A percentile compares a stretch with the other conserved stretches of the same genome.
These are phyloP conservation scores for Chaenogobius annularis DNA, from an alignment of 2,113 vertebrate species.

Conservation along the genomic window DNA sequence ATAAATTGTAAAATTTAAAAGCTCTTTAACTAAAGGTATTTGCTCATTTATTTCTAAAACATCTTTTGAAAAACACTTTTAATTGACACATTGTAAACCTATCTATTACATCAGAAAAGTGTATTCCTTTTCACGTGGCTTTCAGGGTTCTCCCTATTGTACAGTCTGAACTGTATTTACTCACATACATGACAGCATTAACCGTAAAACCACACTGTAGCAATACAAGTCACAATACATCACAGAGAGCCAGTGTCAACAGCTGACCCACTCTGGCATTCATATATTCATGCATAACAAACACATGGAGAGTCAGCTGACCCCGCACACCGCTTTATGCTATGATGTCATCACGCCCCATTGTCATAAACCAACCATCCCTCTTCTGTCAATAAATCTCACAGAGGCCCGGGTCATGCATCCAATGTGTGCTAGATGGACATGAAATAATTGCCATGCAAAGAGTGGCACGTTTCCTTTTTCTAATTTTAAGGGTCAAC, in stretches of 20 bases:
- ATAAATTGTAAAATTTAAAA: no score
- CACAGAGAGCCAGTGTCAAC: slow-evolving; percentile 68
- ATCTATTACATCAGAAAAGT: no score
- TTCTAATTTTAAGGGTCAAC: slow-evolving; percentile 92
- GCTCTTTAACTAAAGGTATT: no score
- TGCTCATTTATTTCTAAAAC: no score
- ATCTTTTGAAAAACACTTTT: no score
- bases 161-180: slow-evolving; percentile 24
- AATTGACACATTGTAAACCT: no score
- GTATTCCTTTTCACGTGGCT: background rate
- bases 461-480: slow-evolving; percentile 83
- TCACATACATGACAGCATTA: slow-evolving; percentile 5
- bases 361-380: slow-evolving; percentile 74
- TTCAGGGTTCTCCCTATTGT: background rate
- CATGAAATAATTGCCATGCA: slow-evolving; percentile 86
- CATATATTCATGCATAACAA: slow-evolving; percentile 75
- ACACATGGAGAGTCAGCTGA: slow-evolving; percentile 66
- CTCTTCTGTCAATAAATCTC: slow-evolving; percentile 75
- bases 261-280: slow-evolving; percentile 57
- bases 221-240: slow-evolving; percentile 66
- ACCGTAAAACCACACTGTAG: slow-evolving; percentile 22
- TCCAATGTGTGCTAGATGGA: slow-evolving; percentile 74
- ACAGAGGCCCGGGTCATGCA: slow-evolving; percentile 61
- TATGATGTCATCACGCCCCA: slow-evolving; percentile 74
- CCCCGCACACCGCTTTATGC: slow-evolving; percentile 63